phyloP scores from a whole-genome alignment of 2,797 vertebrate genomes.

The Arctocebus calabarensis region DNA sequence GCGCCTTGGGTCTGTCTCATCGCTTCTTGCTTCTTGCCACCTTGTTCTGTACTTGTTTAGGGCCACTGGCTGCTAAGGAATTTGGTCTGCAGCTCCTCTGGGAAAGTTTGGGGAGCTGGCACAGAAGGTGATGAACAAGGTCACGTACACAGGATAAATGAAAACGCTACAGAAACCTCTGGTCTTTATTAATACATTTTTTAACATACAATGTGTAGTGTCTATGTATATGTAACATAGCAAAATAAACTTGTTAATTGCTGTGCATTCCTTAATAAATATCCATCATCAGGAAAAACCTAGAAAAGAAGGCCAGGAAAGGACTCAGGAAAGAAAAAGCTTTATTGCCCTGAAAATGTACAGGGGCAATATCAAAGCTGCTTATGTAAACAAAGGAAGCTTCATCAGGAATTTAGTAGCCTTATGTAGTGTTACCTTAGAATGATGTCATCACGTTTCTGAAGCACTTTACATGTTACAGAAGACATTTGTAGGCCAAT shows the following conservation, averaged over 20 bases:
- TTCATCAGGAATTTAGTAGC: background rate
- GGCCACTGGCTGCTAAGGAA: constrained; percentile 33
- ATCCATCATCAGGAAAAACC: constrained; percentile 15
- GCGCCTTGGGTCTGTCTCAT: background rate
- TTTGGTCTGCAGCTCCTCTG: background rate
- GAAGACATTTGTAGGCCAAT: background rate
- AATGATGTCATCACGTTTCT: background rate
- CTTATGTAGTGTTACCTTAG: background rate
- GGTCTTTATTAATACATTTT: background rate
- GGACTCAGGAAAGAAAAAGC: background rate
- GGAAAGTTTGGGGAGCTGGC: constrained; percentile 56
- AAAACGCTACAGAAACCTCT: constrained; percentile 30
- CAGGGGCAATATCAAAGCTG: background rate
- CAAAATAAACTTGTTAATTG: constrained; percentile 44
- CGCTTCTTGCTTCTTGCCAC: background rate
- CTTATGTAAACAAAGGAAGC: background rate
- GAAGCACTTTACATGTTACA: constrained; percentile 2
- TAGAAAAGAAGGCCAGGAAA: background rate
- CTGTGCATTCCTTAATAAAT: constrained; percentile 37
- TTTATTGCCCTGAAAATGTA: background rate
- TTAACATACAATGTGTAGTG: background rate
- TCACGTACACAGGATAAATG: constrained; percentile 11
- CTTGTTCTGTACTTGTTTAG: constrained; percentile 1
- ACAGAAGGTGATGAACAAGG: constrained; percentile 53
- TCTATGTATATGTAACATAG: background rate